phyloP scores from a whole-genome alignment of 2,797 vertebrate genomes.

The Lacerta bilineata region DNA sequence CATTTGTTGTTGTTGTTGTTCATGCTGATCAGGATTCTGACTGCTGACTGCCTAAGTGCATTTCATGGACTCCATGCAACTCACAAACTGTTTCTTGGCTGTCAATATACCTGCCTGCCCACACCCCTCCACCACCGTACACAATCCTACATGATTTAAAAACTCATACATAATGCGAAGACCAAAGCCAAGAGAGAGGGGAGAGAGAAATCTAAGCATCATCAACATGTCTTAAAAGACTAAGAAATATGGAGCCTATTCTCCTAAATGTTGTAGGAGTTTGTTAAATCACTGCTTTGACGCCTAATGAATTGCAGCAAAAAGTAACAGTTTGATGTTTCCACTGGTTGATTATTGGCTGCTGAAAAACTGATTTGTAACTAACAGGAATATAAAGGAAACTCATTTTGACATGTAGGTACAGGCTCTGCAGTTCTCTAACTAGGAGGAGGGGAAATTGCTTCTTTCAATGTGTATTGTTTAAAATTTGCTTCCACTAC shows the following conservation, averaged over 20 bases:
- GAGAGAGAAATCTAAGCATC: background rate
- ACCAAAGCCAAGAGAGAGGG: background rate
- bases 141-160: background rate
- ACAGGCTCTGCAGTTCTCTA: background rate
- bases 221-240: background rate
- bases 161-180: background rate
- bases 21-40: background rate
- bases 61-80: background rate
- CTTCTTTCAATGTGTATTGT: background rate
- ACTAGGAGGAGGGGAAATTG: background rate
- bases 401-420: background rate
- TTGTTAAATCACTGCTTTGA: background rate
- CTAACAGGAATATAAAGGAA: constrained; percentile 17
- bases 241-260: background rate
- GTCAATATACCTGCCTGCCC: background rate
- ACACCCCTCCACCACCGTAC: background rate
- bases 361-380: background rate
- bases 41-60: background rate
- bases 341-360: constrained; percentile 5
- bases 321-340: constrained; percentile 6
- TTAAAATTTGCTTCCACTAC: constrained; percentile 9
- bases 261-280: background rate
- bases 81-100: background rate
- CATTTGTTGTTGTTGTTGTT: background rate
- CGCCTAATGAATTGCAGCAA: background rate